phyloP scores from a whole-genome alignment of 2,797 vertebrate species.

The Sciaenops ocellatus region DNA sequence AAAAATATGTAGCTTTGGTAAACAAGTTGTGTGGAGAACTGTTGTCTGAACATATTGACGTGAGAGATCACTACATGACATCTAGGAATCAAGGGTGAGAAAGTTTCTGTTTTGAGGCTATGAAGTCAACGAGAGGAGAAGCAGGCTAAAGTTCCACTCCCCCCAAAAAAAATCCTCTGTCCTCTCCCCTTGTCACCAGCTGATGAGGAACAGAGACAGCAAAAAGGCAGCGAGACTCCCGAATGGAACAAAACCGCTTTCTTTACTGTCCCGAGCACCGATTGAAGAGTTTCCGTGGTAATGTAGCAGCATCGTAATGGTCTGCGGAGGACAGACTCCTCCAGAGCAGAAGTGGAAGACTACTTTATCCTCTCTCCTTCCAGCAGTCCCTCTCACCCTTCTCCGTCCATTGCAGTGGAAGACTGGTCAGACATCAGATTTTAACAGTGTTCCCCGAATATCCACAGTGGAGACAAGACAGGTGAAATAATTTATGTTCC shows the following conservation, averaged over 20 bases:
- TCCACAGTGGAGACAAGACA: constrained; percentile 67
- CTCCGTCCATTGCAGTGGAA: constrained; percentile 85
- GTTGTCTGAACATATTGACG: constrained; percentile 77
- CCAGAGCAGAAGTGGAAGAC: constrained; percentile 84
- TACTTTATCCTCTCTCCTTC: constrained; percentile 82
- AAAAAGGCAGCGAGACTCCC: constrained; percentile 66
- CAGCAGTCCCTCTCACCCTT: constrained; percentile 82
- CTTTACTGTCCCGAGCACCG: constrained; percentile 75
- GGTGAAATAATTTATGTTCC: constrained; percentile 68
- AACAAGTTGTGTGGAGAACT: constrained; percentile 85
- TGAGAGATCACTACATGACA: constrained; percentile 73
- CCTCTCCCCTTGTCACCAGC: constrained; percentile 59
- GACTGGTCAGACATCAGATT: constrained; percentile 80
- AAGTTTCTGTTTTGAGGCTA: constrained; percentile 70
- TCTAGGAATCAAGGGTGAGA: constrained; percentile 69
- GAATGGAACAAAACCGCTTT: constrained; percentile 57
- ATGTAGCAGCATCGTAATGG: constrained; percentile 85
- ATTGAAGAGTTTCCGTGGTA: constrained; percentile 81
- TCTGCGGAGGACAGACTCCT: constrained; percentile 76
- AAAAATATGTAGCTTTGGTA: constrained; percentile 94
- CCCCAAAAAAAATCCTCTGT: constrained; percentile 45
- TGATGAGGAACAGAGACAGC: constrained; percentile 73
- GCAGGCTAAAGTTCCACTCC: constrained; percentile 62
- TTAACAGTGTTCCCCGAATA: constrained; percentile 60
- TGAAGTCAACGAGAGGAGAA: constrained; percentile 67